Base-by-base conservation (phyloP, 2,888 invertebrate species). In the Mamestra brassicae region DNA sequence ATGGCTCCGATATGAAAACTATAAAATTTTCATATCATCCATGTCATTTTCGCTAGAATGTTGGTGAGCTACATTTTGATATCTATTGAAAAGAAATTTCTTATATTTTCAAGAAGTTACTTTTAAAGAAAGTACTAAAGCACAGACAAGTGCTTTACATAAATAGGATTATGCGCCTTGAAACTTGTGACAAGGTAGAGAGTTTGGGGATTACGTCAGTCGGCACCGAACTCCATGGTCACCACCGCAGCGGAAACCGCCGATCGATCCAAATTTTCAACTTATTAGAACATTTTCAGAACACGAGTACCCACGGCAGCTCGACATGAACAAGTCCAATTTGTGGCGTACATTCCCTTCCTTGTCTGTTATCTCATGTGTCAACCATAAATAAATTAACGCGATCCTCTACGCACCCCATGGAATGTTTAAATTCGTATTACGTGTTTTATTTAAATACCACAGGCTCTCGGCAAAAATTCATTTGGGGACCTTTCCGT, bases 361-460 rank as follows among this genome's bases (percentile, higher is more conserved):
- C 75, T 79, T 80, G 81, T 85, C 80, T 78, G 80, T 85, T 86
- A 87, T 87, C 80, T 84, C 88, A 85, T 85, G 84, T 88, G 86
- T 85, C 85, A 87, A 87, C 85, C 86, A 88, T 89, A 90, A 91
- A 90, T 90, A 90, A 89, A 90, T 90, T 89, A 89, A 87, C 84
- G 80, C 80, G 81, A 83, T 82, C 82, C 86, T 76, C 73, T 71
- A 86, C 86, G 81, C 88, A 81, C 85, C 82, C 84, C 74, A 73
- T 86, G 86, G 84, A 80, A 87, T 88, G 82, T 79, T 87, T 78
- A 85, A 86, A 87, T 88, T 87, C 84, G 77, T 82, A 87, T 81
- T 84, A 85, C 85, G 85, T 84, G 85, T 86, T 86, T 88, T 83
- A 85, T 89, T 87, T 87, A 87, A 89, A 90, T 89, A 84, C 85